phyloP scores from a whole-genome alignment of 2,113 vertebrate species.

The Oxygymnocypris stewartii region DNA sequence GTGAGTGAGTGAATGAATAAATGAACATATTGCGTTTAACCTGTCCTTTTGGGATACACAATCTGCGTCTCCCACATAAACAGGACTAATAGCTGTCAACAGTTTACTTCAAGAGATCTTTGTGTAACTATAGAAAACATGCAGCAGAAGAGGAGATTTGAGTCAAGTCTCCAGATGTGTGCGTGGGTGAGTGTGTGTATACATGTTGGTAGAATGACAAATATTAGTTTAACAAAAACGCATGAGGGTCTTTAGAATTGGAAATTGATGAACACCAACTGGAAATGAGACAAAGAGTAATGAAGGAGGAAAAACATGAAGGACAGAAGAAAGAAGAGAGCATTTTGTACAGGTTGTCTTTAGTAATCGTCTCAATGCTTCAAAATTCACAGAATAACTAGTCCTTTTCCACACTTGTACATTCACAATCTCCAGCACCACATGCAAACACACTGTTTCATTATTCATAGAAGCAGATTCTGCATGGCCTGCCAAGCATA shows the following conservation, averaged over 20 bases:
- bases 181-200: conserved; percentile 20
- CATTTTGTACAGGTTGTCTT: not conserved
- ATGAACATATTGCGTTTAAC: not conserved
- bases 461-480: conserved; percentile 46
- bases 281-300: conserved; percentile 34
- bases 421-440: not conserved
- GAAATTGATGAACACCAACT: conserved; percentile 66
- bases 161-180: conserved; percentile 40
- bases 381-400: not conserved
- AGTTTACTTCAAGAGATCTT: not conserved
- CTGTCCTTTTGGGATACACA: not conserved
- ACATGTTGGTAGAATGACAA: conserved; percentile 69
- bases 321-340: not conserved
- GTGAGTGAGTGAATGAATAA: not conserved
- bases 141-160: conserved; percentile 17
- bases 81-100: conserved; percentile 21
- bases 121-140: conserved; percentile 41
- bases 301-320: not conserved
- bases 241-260: conserved; percentile 17
- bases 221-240: conserved; percentile 75
- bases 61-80: not conserved
- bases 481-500: conserved; percentile 15
- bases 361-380: not conserved
- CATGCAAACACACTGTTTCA: conserved; percentile 22
- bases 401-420: not conserved